Conservation (phyloP, 2,113 vertebrate species). For the Colossoma macropomum region DNA sequence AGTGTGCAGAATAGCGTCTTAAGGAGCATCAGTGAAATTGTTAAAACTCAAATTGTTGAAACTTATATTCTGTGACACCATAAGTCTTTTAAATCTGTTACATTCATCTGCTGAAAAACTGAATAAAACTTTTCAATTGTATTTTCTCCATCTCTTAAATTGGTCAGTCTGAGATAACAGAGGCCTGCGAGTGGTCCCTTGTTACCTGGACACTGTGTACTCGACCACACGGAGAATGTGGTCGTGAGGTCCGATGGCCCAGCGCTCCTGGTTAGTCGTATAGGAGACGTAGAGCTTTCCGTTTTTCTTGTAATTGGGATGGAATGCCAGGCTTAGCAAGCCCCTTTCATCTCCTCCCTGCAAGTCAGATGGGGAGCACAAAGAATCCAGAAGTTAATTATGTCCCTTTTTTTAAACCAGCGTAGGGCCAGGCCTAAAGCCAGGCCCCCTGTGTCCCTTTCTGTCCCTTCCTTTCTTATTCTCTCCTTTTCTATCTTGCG, state of each 20-base stretch:
- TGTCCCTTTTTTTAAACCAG: conserved; percentile 83
- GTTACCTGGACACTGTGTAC: conserved; percentile 97
- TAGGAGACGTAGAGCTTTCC: conserved; percentile 99
- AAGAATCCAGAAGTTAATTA: conserved; percentile 98
- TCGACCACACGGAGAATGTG: conserved; percentile 99
- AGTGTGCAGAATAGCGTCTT: no score
- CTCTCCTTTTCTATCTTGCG: conserved; percentile 65
- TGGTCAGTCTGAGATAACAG: not conserved
- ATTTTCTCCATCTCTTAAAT: not conserved
- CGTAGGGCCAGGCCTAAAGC: conserved; percentile 76
- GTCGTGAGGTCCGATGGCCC: conserved; percentile 98
- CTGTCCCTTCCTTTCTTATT: conserved; percentile 79
- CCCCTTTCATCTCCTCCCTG: conserved; percentile 99
- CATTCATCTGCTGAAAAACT: no score
- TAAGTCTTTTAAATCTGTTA: no score
- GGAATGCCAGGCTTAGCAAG: conserved; percentile 99
- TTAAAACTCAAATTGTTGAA: no score
- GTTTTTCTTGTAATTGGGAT: conserved; percentile 99
- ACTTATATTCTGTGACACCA: no score
- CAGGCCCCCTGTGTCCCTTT: conserved; percentile 50
- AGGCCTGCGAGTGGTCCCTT: not conserved
- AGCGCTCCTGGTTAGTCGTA: conserved; percentile 99
- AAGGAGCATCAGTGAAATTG: no score
- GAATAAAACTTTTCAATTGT: no score
- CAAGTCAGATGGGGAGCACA: conserved; percentile 96